Base-by-base conservation (phyloP, 1,140 invertebrate genomes). In the Steinernema khuongi region DNA sequence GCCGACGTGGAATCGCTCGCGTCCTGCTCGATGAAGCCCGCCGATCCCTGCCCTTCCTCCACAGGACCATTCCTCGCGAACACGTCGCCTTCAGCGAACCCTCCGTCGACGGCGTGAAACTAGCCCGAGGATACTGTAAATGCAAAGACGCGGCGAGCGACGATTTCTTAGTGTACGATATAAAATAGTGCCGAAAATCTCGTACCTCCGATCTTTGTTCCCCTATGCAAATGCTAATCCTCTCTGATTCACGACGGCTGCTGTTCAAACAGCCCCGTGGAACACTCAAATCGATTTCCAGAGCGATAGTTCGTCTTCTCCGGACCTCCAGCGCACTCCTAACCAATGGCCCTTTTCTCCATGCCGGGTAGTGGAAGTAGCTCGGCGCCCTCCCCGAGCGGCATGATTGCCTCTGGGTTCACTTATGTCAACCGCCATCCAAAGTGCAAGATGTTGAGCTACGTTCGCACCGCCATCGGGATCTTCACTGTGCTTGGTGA, bases 351-450 rank as follows among this genome's bases (percentile, higher is more conserved):
- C 50, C 14, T 60, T 60, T 60, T 60, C 50, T 60, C 36, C n/a
- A 7, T 41, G 36, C n/a, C 36, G 36, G n/a, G 36, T 41, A 11
- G 7, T 7, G 26, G 50, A 14, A 22, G 14, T 4, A 4, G 14
- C 50, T 7, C 50, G 4, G 11, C 50, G 7, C 19, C 50, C 50
- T 14, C 19, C 19, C 50, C 50, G 11, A 22, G 4, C 71, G 17
- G 26, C 19, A 73, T 70, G 71, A 73, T 18, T n/a, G 33, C 1
- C 22, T 73, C 66, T 22, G 75, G 36, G 4, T 50, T 60, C 30
- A 68, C 75, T 26, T 79, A 79, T 43, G 44, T 79, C 22, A 78
- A 79, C 67, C 79, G 78, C 31, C 69, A 79, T 81, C 79, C 78
- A 26, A 33, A 29, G 31, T 79, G 67, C 66, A 71, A 72, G 31